A percentile compares a stretch with the other conserved stretches of the same genome.
Evolutionary conservation across 2,888 invertebrate genomes (phyloP).

Genomic region (Malacosoma neustria): DNA sequence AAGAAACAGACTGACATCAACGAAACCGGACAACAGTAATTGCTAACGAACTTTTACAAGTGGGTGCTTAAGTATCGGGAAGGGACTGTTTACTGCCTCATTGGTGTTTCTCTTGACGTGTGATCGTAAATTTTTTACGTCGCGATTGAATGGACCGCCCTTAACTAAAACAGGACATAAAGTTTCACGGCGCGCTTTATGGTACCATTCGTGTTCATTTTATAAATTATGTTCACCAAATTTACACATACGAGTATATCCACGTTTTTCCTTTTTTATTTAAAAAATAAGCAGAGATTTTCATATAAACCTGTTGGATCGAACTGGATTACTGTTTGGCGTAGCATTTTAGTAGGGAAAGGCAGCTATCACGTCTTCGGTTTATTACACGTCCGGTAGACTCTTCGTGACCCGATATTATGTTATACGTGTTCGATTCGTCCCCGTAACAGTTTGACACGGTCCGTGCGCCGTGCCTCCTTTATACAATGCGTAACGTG

Average conservation of each 20-base stretch:
- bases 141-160: conserved; percentile 66
- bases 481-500: too few relatives aligned
- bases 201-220: conserved; percentile 66
- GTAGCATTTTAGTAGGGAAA: conserved; percentile 36
- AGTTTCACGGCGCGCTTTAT: conserved; percentile 69
- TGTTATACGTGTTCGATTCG: conserved; percentile 55
- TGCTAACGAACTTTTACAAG: conserved; percentile 67
- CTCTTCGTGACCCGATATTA: conserved; percentile 42
- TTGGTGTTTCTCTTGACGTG: conserved; percentile 71
- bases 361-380: conserved; percentile 58
- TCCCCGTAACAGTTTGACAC: conserved; percentile 19
- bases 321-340: conserved; percentile 21
- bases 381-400: conserved; percentile 64
- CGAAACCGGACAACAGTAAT: conserved; percentile 40
- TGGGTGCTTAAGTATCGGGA: conserved; percentile 48
- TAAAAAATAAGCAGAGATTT: background rate
- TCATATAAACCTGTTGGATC: conserved; percentile 5
- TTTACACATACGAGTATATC: background rate
- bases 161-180: conserved; percentile 71
- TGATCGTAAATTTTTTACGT: conserved; percentile 70
- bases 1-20: conserved; percentile 13
- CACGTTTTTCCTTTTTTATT: background rate
- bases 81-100: conserved; percentile 66
- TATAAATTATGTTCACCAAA: conserved; percentile 45
- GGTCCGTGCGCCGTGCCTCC: too few relatives aligned